Evolutionary conservation across 2,888 invertebrate genomes (phyloP).

Genomic region (Tinea pellionella): DNA sequence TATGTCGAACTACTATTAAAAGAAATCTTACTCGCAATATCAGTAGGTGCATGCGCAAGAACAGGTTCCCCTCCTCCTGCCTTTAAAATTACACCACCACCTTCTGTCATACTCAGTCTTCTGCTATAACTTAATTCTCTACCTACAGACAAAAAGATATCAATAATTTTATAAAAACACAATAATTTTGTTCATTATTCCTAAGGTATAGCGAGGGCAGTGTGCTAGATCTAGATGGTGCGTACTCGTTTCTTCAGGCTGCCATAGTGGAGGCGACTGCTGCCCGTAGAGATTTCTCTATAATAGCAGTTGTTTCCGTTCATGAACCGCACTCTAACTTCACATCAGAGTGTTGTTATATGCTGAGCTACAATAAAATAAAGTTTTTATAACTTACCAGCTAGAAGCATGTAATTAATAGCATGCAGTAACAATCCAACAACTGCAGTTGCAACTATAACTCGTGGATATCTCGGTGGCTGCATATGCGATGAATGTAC

Average conservation of each 20-base stretch:
- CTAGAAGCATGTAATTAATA: conserved; percentile 83
- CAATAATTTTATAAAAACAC: neutral
- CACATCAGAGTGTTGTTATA: no score
- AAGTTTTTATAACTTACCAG: conserved; percentile 75
- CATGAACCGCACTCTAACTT: no score
- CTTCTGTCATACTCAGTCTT: conserved; percentile 55
- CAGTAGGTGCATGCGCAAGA: conserved; percentile 56
- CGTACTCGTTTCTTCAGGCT: no score
- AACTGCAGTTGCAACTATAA: conserved; percentile 80
- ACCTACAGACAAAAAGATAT: conserved; percentile 47
- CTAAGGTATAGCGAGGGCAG: no score
- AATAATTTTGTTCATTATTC: no score
- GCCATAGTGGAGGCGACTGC: no score
- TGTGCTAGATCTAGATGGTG: no score
- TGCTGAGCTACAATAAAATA: no score
- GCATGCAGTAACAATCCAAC: conserved; percentile 83
- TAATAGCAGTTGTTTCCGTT: no score
- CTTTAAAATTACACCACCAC: conserved; percentile 56
- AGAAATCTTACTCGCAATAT: conserved; percentile 39
- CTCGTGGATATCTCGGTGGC: conserved; percentile 71
- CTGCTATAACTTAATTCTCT: conserved; percentile 64
- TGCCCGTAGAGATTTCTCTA: no score
- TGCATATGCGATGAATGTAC: conserved; percentile 72
- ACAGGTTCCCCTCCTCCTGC: conserved; percentile 53
- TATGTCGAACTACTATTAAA: no score